Conservation (phyloP, 1,140 invertebrate genomes). For the Caenorhabditis inopinata region DNA sequence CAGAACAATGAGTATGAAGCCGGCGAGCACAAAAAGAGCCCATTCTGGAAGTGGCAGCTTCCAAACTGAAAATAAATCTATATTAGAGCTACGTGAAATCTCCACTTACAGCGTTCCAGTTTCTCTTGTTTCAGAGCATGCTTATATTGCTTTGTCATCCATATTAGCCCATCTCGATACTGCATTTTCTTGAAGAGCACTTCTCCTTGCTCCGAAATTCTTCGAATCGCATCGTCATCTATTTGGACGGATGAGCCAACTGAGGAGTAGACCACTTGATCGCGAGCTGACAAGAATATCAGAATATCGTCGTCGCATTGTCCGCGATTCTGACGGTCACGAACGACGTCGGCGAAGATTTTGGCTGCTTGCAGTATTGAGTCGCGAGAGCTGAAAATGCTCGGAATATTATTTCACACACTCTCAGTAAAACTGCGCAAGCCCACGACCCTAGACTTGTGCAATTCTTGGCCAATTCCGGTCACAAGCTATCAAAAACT, state of each 20-base stretch:
- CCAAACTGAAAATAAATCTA: slow-evolving; percentile 23
- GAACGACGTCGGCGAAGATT: slow-evolving; percentile 38
- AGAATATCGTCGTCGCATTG: slow-evolving; percentile 45
- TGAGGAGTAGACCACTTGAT: slow-evolving; percentile 41
- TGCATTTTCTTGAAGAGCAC: slow-evolving; percentile 36
- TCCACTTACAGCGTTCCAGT: not conserved
- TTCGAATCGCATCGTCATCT: not conserved
- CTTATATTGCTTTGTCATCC: slow-evolving; percentile 35
- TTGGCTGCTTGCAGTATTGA: slow-evolving; percentile 13
- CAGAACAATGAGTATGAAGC: not conserved
- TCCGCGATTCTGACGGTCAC: slow-evolving; percentile 37
- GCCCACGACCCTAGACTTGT: too few species aligned
- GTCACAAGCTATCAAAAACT: too few species aligned
- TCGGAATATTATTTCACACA: too few species aligned
- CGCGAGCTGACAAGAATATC: slow-evolving; percentile 38
- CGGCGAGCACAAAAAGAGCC: not conserved
- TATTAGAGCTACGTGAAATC: not conserved
- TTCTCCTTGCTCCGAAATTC: not conserved
- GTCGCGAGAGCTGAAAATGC: slow-evolving; percentile 32
- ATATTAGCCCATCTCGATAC: slow-evolving; percentile 36
- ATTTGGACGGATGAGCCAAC: slow-evolving; percentile 24
- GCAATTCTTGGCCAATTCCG: too few species aligned
- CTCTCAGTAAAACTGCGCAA: too few species aligned
- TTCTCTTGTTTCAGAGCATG: slow-evolving; percentile 17
- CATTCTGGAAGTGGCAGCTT: slow-evolving; percentile 20